Base-by-base conservation (phyloP, 2,113 vertebrate genomes). In the Erinaceus europaeus region DNA sequence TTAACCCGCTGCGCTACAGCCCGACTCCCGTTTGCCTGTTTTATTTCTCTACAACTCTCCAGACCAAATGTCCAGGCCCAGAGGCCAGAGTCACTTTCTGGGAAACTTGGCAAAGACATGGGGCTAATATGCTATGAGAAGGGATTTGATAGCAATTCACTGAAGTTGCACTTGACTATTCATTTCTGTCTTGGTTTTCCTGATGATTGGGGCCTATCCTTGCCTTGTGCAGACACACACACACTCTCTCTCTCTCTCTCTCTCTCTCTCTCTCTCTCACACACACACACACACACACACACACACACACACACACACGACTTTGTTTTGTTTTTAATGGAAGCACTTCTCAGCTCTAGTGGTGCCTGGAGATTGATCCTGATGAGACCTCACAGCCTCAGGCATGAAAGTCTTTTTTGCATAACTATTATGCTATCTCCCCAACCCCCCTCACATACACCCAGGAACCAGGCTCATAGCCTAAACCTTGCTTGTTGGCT, bases 41-140 rank as follows among this genome's bases (percentile, higher is more conserved):
- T 40, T 2, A 52, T 21, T 55, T 84, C 46, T 67, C 69, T 13
- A 40, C 20, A 36, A 11, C 23, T 9, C n/a, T n/a, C n/a, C 4
- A 0, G 1, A 42, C 50, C 50, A 3, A 52, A 59, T 27, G 20
- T 23, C n/a, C 52, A 67, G 48, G 44, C n/a, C 85, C 55, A n/a
- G n/a, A 2, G 48, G 29, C 84, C 84, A 73, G 32, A 65, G 11
- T 79, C 80, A n/a, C 73, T 77, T 84, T 91, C 72, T 53, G 50
- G 67, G 77, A 89, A 75, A 36, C 65, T 46, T 74, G 80, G 71
- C 86, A 64, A 20, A 84, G 64, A 64, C 38, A 18, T 34, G 29
- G 48, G 67, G 42, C 62, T 40, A 40, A 40, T 62, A 62, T 61
- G 67, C 75, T 64, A 23, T 25, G 61, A 32, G 9, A 79, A 57